phyloP scores from a whole-genome alignment of 2,888 invertebrate species.

The Alsophila aescularia region DNA sequence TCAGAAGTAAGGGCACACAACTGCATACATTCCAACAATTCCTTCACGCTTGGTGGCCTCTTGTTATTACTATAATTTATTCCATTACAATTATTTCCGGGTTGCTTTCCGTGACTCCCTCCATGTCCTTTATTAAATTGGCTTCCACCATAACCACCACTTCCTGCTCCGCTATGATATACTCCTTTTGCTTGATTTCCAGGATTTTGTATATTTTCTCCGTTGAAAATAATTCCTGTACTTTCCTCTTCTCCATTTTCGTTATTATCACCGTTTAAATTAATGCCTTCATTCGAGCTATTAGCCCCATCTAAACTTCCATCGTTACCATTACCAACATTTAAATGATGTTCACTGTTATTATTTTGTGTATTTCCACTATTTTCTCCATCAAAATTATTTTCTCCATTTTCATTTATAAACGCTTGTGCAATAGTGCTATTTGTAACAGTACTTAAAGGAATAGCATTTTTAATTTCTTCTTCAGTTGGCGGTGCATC shows the following conservation, averaged over 20 bases:
- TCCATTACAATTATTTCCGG: neutral
- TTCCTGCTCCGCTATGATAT: too few relatives aligned
- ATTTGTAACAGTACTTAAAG: neutral
- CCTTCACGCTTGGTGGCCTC: constrained; percentile 4
- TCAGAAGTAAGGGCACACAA: constrained; percentile 40
- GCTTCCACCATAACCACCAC: neutral
- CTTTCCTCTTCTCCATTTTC: neutral
- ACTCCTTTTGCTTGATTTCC: neutral
- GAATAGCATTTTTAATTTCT: neutral
- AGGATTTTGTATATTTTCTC: neutral
- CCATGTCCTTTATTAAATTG: neutral
- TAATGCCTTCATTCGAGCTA: neutral
- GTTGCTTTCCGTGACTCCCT: too few relatives aligned
- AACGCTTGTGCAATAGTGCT: constrained; percentile 1
- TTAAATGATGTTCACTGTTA: neutral
- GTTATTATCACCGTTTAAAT: neutral
- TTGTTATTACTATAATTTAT: neutral
- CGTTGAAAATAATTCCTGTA: neutral
- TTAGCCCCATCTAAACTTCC: neutral
- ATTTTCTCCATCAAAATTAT: neutral
- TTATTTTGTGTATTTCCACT: neutral
- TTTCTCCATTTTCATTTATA: neutral
- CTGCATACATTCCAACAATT: constrained; percentile 26
- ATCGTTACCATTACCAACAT: neutral
- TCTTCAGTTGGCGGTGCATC: neutral